These are phyloP conservation scores for Vireo altiloquus DNA, from an alignment of 2,113 vertebrate species.

Conservation along the genomic window DNA sequence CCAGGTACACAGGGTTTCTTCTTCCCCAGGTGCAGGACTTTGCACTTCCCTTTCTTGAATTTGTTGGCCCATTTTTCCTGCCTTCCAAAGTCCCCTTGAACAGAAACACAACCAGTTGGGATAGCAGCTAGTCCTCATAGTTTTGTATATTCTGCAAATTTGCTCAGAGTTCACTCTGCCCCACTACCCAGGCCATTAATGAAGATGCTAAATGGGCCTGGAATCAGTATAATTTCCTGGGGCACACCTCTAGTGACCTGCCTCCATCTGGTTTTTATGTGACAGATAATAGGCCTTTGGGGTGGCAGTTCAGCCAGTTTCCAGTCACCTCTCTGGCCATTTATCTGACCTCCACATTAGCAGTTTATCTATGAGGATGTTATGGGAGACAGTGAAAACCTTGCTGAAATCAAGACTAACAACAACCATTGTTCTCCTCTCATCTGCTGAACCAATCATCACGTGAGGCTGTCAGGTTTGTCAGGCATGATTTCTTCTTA, in stretches of 20 bases:
- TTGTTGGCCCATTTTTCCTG: background rate
- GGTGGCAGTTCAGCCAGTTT: background rate
- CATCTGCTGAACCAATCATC: background rate
- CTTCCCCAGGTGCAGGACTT: background rate
- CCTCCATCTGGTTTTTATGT: background rate
- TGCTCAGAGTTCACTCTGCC: background rate
- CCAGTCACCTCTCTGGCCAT: background rate
- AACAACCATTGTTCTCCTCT: background rate
- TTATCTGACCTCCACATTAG: background rate
- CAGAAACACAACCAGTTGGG: background rate
- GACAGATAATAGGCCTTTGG: background rate
- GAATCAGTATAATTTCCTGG: background rate
- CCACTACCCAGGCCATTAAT: background rate
- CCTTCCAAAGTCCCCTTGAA: background rate
- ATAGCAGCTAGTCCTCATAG: background rate
- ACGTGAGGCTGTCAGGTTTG: background rate
- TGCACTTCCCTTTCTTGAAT: background rate
- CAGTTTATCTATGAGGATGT: background rate
- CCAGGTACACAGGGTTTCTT: background rate
- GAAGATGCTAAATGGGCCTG: background rate
- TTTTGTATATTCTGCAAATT: background rate
- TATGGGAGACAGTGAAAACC: background rate
- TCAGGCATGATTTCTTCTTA: background rate
- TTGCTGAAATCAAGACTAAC: background rate
- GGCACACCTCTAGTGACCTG: background rate